Evolutionary conservation across 2,113 vertebrate species (phyloP).

Genomic region (Notothenia coriiceps): DNA sequence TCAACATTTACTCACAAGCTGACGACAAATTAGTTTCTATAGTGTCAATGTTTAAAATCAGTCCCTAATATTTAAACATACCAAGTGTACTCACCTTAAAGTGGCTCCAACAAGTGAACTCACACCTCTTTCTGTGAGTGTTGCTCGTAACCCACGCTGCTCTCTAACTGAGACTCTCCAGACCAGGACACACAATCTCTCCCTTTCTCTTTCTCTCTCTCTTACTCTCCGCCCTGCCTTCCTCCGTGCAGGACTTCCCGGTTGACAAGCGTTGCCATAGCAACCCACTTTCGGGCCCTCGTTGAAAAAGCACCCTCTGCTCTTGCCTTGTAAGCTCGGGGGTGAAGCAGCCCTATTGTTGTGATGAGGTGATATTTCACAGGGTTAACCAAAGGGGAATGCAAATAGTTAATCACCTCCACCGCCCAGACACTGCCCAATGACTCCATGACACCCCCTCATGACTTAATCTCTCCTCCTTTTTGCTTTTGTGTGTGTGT

Average conservation of each 20-base stretch:
- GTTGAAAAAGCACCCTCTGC: conserved; percentile 71
- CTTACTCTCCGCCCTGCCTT: conserved; percentile 59
- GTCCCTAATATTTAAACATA: conserved; percentile 5
- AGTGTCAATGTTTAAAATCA: conserved; percentile 3
- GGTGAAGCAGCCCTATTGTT: conserved; percentile 74
- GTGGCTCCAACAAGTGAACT: conserved; percentile 47
- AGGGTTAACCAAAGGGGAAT: conserved; percentile 77
- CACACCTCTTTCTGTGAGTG: conserved; percentile 40
- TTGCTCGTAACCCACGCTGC: conserved; percentile 39
- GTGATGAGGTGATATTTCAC: conserved; percentile 85
- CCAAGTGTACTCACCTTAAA: conserved; percentile 70
- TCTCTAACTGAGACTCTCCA: conserved; percentile 46
- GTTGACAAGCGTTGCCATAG: conserved; percentile 81
- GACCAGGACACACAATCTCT: conserved; percentile 63
- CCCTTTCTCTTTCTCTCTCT: conserved; percentile 48
- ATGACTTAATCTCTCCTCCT: conserved; percentile 43
- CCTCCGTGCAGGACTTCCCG: conserved; percentile 76
- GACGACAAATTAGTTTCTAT: neutral
- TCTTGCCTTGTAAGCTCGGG: conserved; percentile 67
- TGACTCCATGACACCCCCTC: conserved; percentile 46
- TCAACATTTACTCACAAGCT: conserved; percentile 22
- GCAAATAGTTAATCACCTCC: conserved; percentile 74
- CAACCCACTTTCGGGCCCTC: conserved; percentile 63
- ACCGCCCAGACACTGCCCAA: conserved; percentile 55
- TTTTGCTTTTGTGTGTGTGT: conserved; percentile 45